Percentiles rank a stretch among this genome's conserved stretches.
Conservation (phyloP, 2,888 invertebrate species). For the Dysmachus trigonus region DNA sequence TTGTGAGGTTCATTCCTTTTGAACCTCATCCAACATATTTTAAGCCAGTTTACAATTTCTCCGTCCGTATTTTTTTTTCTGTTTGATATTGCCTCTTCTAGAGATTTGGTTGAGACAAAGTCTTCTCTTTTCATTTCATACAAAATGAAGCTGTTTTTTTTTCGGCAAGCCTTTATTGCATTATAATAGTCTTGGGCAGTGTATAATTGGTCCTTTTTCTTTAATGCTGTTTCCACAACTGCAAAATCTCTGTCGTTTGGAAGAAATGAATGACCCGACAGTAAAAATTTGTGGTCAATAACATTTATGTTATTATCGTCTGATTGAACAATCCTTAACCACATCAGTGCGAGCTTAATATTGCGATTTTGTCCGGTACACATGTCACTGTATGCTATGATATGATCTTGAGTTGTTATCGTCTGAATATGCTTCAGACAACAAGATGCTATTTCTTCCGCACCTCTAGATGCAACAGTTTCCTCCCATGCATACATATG, state of each 20-base stretch:
- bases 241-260: constrained; percentile 39
- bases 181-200: too few species aligned
- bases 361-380: constrained; percentile 43
- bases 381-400: constrained; percentile 44
- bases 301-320: constrained; percentile 39
- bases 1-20: neutral
- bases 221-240: constrained; percentile 52
- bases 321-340: constrained; percentile 47
- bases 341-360: constrained; percentile 47
- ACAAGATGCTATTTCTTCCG: constrained; percentile 45
- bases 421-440: constrained; percentile 41
- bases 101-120: neutral
- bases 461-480: constrained; percentile 45
- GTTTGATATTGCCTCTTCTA: neutral
- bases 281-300: constrained; percentile 45
- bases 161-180: too few species aligned
- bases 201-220: neutral
- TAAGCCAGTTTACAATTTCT: neutral
- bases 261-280: constrained; percentile 30
- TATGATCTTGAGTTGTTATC: constrained; percentile 43
- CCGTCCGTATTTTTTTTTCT: neutral
- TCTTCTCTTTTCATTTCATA: neutral
- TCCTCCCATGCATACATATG: constrained; percentile 43
- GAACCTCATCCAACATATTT: neutral
- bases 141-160: constrained; percentile 1